A percentile compares a stretch with the other conserved stretches of the same genome.
phyloP scores from a whole-genome alignment of 2,888 invertebrate species.

The Dryadula phaetusa region DNA sequence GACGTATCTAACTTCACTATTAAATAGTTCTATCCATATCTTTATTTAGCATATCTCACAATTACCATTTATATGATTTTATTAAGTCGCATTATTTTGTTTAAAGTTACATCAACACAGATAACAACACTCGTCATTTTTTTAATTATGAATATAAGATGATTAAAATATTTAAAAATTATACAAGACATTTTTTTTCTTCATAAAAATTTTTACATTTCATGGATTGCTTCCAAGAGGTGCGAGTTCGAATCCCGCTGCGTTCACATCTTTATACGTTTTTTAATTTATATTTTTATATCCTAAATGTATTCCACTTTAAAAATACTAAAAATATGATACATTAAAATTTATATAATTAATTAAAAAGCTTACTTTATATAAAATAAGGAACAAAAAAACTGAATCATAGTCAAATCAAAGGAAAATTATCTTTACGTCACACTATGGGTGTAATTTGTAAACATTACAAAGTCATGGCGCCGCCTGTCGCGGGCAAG shows the following conservation, averaged over 20 bases:
- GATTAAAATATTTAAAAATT: too few species aligned
- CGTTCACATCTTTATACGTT: too few species aligned
- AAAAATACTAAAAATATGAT: too few species aligned
- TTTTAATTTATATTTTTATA: too few species aligned
- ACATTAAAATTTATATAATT: too few species aligned
- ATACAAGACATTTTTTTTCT: too few species aligned
- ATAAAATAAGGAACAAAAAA: neutral
- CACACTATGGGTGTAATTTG: conserved; percentile 18
- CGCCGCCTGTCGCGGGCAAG: conserved; percentile 55
- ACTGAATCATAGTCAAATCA: neutral
- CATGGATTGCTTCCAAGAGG: too few species aligned
- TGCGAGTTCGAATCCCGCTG: too few species aligned
- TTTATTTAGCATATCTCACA: neutral
- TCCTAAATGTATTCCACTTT: too few species aligned
- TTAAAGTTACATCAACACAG: neutral
- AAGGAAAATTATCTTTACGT: neutral
- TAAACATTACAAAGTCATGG: conserved; percentile 22
- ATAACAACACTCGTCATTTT: neutral
- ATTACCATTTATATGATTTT: neutral
- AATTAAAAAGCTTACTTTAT: too few species aligned
- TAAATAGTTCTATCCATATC: neutral
- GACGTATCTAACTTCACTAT: neutral
- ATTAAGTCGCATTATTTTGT: neutral
- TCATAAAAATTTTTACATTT: too few species aligned
- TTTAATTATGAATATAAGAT: too few species aligned